These are phyloP conservation scores for Rostratula benghalensis DNA, from an alignment of 2,113 vertebrate species.

Conservation along the genomic window DNA sequence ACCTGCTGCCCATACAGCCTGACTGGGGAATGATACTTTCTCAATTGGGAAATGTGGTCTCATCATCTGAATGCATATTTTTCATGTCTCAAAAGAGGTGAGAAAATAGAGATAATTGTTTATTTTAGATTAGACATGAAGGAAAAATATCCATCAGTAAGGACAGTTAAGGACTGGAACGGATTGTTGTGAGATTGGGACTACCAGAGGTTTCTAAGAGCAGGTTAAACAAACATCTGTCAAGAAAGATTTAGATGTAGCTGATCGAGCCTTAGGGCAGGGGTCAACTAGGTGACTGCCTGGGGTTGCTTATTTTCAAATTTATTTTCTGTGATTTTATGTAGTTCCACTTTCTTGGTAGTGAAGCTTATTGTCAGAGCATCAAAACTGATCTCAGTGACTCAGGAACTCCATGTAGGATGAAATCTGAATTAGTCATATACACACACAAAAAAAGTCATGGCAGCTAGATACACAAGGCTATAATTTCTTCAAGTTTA, in stretches of 20 bases:
- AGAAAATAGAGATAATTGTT: background rate
- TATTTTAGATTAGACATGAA: background rate
- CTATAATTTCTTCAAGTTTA: background rate
- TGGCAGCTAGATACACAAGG: background rate
- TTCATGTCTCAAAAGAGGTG: background rate
- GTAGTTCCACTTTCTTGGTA: background rate
- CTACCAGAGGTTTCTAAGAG: background rate
- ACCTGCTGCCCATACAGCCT: background rate
- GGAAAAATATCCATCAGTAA: background rate
- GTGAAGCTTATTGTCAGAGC: background rate
- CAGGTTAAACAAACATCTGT: background rate
- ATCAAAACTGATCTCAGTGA: background rate
- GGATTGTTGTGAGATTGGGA: background rate
- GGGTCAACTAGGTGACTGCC: background rate
- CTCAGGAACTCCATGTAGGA: background rate
- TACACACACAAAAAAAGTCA: background rate
- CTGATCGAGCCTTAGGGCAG: background rate
- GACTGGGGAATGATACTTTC: background rate
- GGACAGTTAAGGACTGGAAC: background rate
- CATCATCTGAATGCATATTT: background rate
- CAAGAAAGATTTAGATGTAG: background rate
- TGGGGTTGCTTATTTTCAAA: background rate
- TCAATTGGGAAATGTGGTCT: background rate
- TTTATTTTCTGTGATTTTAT: background rate
- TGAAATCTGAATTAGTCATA: background rate